Base-by-base conservation (phyloP, 1,140 invertebrate genomes). In the Meteorus sp. region DNA sequence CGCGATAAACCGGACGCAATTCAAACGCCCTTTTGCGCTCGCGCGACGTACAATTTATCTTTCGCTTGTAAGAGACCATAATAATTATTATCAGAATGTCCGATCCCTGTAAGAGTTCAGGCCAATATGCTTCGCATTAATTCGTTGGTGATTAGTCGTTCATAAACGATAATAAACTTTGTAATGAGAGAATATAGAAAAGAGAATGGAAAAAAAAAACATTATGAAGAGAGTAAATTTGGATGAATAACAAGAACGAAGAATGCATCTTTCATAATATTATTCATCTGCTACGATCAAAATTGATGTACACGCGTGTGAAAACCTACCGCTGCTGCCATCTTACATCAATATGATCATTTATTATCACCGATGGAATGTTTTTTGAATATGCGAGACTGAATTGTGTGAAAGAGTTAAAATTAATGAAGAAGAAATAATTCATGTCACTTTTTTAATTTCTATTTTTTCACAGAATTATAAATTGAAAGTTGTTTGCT, bases 261-360 rank as follows among this genome's bases (percentile, higher is more conserved):
- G 4, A 4, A 63, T 55, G 65, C 13, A 13, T 22, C 27, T 53
- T 53, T 41, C 22, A 23, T 39, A 37, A 35, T 53, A 53, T 53
- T 53, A 27, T 53, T 53, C 35, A 23, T 53, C 20, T 31, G 17
- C 19, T 13, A 20, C 29, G 48, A 17, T 51, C 35, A 33, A n/a
- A n/a, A n/a, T n/a, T n/a, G n/a, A n/a, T n/a, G n/a, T n/a, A n/a
- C n/a, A n/a, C n/a, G n/a, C n/a, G n/a, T n/a, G n/a, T n/a, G n/a
- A n/a, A n/a, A n/a, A n/a, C n/a, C n/a, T n/a, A n/a, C n/a, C n/a
- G n/a, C n/a, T n/a, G n/a, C n/a, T n/a, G n/a, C n/a, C n/a, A n/a
- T n/a, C n/a, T n/a, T n/a, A n/a, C n/a, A n/a, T n/a, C n/a, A n/a
- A n/a, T n/a, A n/a, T n/a, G n/a, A n/a, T n/a, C n/a, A n/a, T n/a